Evolutionary conservation across 2,888 invertebrate genomes (phyloP), one percentile per base, ranked within the genome.

Genomic region (Papilio elwesi): DNA sequence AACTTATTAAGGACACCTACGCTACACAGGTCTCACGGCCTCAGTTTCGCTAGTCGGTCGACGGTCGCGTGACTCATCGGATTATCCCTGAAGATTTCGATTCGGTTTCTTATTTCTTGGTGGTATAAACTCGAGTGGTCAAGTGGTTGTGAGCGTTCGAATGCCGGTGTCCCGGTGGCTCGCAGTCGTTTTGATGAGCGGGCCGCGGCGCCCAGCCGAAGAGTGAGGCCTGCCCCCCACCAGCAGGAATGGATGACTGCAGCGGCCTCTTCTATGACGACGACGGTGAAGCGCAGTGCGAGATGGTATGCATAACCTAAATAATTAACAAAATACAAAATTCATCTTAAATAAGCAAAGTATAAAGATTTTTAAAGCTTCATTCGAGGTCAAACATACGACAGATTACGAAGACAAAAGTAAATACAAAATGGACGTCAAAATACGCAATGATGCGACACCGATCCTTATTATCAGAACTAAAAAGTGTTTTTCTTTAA

Each of bases 191-290:
- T 94, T 85, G 91, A 94, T 89, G 94, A 93, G 86, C 92, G 94
- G 86, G 89, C 90, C 87, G 74, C 78, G 80, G 81, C 81, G 83
- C 83, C 86, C 86, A 82, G 87, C 84, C 83, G 87, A 86, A 82
- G 85, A 86, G 85, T 88, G 85, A 89, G 87, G 75, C 78, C 85
- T 81, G 85, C 81, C 81, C 77, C 78, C 80, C 82, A 85, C 81
- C 85, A 82, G 84, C 87, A 91, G 90, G 87, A 81, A 94, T 94
- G 94, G 94, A 93, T 89, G 94, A 92, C 90, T 91, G 92, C 85
- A 89, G 88, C 83, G 87, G 88, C 79, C 83, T 90, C 84, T 93
- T 93, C 87, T 93, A 93, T 92, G 94, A 94, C 93, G 94, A 93
- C 90, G 93, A 93, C 87, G 90, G 88, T 83, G 93, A 92, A 87